Evolutionary conservation across 1,140 invertebrate genomes (phyloP).

Genomic region (Pachypeltis micranthus): DNA sequence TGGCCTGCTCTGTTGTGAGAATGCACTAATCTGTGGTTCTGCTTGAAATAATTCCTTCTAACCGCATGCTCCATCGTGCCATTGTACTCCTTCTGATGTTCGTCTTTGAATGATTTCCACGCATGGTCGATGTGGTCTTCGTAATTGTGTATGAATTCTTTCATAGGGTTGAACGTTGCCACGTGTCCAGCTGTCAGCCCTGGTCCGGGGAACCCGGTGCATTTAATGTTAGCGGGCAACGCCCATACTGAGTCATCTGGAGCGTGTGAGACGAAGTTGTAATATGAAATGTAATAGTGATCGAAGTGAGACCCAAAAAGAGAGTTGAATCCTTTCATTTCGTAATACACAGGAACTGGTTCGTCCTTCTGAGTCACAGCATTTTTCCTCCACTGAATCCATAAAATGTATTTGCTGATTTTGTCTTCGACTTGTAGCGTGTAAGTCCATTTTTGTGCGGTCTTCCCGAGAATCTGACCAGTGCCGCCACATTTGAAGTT

Average conservation of each 20-base stretch:
- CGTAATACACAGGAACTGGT: constrained; percentile 59
- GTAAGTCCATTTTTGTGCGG: constrained; percentile 59
- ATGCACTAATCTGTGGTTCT: constrained; percentile 79
- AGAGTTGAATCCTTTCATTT: constrained; percentile 87
- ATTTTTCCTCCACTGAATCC: constrained; percentile 55
- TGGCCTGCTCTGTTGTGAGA: constrained; percentile 68
- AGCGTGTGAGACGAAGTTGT: constrained; percentile 51
- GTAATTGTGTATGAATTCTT: constrained; percentile 67
- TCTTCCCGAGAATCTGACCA: constrained; percentile 30
- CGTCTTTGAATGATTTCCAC: constrained; percentile 64
- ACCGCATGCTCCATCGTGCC: constrained; percentile 47
- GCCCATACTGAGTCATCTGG: constrained; percentile 39
- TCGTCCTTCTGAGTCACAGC: neutral
- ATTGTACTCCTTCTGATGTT: constrained; percentile 59
- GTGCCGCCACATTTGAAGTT: constrained; percentile 34
- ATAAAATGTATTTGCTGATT: constrained; percentile 76
- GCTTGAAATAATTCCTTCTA: constrained; percentile 70
- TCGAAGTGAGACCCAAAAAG: constrained; percentile 91
- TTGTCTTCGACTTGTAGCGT: constrained; percentile 57
- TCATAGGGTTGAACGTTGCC: constrained; percentile 85
- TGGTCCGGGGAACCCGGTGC: constrained; percentile 75
- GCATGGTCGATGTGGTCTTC: constrained; percentile 61
- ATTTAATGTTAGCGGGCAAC: constrained; percentile 48
- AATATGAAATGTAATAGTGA: constrained; percentile 83
- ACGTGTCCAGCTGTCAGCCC: constrained; percentile 68